Conservation (phyloP, 2,113 vertebrate species). For the Lepidothrix coronata region DNA sequence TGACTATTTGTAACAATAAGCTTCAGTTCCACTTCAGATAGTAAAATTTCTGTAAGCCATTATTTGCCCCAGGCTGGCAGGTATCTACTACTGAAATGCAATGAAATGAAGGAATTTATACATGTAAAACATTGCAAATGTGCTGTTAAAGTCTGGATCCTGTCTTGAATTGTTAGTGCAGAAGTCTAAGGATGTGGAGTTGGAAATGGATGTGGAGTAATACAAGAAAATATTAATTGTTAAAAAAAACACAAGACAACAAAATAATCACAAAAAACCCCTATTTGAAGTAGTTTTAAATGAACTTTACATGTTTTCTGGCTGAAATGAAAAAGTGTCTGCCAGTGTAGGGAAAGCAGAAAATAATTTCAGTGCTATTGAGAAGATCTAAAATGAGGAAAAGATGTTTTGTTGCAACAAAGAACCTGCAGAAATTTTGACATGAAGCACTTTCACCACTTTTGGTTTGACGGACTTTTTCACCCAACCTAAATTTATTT, state of each 20-base stretch:
- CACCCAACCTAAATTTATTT: neutral
- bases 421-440: neutral
- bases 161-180: neutral
- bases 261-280: neutral
- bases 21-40: slow-evolving; percentile 38
- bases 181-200: neutral
- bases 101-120: neutral
- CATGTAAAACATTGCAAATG: neutral
- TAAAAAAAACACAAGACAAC: neutral
- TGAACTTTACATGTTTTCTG: neutral
- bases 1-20: slow-evolving; percentile 46
- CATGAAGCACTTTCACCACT: neutral
- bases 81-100: neutral
- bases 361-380: neutral
- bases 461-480: neutral
- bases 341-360: neutral
- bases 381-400: neutral
- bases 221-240: neutral
- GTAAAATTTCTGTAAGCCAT: neutral
- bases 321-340: neutral
- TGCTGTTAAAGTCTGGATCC: neutral
- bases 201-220: neutral
- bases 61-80: neutral
- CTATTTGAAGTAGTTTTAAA: neutral
- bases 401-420: neutral